Evolutionary conservation across 2,888 invertebrate genomes (phyloP), one percentile per base, ranked within the genome.

Genomic region (Platynereis dumerilii): DNA sequence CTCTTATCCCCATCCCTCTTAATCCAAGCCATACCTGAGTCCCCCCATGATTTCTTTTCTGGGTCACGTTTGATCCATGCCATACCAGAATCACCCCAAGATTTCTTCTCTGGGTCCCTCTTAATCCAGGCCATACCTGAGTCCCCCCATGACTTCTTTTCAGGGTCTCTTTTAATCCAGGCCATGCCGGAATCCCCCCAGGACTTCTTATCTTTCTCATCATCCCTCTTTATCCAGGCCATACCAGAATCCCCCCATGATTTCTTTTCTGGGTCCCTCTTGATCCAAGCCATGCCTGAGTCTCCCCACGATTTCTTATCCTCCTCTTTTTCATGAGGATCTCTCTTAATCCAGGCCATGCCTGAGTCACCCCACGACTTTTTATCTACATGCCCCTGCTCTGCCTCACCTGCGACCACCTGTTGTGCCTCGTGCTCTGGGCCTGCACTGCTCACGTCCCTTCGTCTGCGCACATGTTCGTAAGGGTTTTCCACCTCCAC

Each of bases 1-100:
- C 59, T 58, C 54, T 66, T 66, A 28, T 65, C 60, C 52, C 55
- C 45, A 39, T 58, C 60, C 22, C 67, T 53, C 56, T 69, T 70
- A 42, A 70, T 66, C 70, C 70, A 70, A 34, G 61, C 34, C 69
- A 70, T 69, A 22, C 65, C 68, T 20, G 67, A 57, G 29, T 65
- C 55, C n/a, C 60, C 59, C 65, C 66, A 69, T 22, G 42, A 29
- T 52, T 34, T 60, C 48, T 70, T 70, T 20, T 39, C 28, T 20
- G 57, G 26, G 27, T 56, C 34, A 3, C 65, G 26, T 58, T 67
- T 65, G 28, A 65, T 65, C 65, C 65, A 65, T 22, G 60, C 39
- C 67, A 65, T 64, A 24, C 57, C 64, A 5, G 60, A 45, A 17
- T 65, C 64, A 20, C 64, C 67, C 64, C 64, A 65, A 5, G 59